Conservation (phyloP, 1,140 invertebrate species). For the Nasonia giraulti region DNA sequence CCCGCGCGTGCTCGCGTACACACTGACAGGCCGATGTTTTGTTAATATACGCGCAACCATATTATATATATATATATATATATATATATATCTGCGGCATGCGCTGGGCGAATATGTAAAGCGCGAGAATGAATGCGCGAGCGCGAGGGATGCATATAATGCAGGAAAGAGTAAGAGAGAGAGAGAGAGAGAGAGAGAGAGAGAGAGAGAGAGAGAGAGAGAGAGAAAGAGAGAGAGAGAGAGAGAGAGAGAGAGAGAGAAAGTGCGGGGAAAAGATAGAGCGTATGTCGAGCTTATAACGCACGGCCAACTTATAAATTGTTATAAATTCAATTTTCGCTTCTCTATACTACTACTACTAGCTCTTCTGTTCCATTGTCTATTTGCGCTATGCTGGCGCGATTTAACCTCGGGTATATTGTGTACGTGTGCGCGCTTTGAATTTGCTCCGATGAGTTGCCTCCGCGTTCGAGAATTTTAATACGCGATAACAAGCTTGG, state of each 20-base stretch:
- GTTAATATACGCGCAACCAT: neutral
- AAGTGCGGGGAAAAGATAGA: constrained; percentile 10
- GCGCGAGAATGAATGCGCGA: neutral
- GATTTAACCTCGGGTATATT: neutral
- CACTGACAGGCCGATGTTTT: constrained; percentile 19
- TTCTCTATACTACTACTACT: neutral
- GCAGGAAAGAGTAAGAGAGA: neutral
- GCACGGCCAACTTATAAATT: constrained; percentile 23
- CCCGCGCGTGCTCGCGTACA: neutral
- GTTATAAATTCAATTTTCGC: constrained; percentile 42
- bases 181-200: too few species aligned
- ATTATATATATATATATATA: too few species aligned
- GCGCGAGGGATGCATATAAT: neutral
- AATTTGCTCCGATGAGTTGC: constrained; percentile 22
- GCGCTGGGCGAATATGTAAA: constrained; percentile 21
- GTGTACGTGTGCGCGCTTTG: neutral
- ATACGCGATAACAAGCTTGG: neutral
- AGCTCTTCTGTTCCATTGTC: neutral
- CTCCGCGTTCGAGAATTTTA: neutral
- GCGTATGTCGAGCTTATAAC: constrained; percentile 23
- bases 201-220: neutral
- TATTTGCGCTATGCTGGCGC: neutral
- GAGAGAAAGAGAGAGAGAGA: too few species aligned
- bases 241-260: too few species aligned
- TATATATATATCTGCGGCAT: neutral